Evolutionary conservation across 2,888 invertebrate genomes (phyloP), one percentile per base, ranked within the genome.

Genomic region (Eupithecia tripunctaria): DNA sequence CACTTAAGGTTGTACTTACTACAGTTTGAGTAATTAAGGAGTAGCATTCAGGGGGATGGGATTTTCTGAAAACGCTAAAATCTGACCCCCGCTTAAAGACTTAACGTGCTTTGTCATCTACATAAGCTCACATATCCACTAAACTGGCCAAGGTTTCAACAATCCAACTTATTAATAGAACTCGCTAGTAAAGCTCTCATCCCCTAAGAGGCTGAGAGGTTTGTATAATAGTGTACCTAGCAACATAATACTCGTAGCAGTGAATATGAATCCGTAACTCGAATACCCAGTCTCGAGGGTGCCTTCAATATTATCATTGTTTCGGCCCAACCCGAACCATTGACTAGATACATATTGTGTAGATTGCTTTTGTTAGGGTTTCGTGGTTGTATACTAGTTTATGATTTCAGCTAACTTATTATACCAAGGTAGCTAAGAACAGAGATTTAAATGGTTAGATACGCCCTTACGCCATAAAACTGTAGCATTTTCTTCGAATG

Each of bases 271-370:
- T 64, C 38, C 64, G 18, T 36, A 64, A 64, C 38, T 6, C 21
- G 64, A 64, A 25, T 14, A 64, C 25, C 21, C 14, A n/a, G 4
- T 38, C 64, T 15, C 64, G 10, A 8, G 81, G 80, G 80, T 70
- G 74, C 76, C 74, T 76, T 82, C 81, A 79, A 81, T 81, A 80
- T 80, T 82, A 81, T 82, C 83, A 82, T 83, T 83, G 81, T 84
- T 81, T 79, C 66, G 68, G 70, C 65, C 76, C 70, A 72, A 75
- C 72, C n/a, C n/a, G 36, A 63, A 67, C 47, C 66, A 47, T 70
- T 70, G 73, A 67, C 67, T 66, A 72, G 68, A 75, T 74, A 75
- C 74, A 77, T 75, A 73, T 78, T 74, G 72, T 63, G 47, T 51
- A 59, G 71, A 74, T 77, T 73, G 72, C 76, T 74, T 75, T 62